Evolutionary conservation across 2,797 vertebrate species (phyloP).

Genomic region (Enteromius thamalakanensis): DNA sequence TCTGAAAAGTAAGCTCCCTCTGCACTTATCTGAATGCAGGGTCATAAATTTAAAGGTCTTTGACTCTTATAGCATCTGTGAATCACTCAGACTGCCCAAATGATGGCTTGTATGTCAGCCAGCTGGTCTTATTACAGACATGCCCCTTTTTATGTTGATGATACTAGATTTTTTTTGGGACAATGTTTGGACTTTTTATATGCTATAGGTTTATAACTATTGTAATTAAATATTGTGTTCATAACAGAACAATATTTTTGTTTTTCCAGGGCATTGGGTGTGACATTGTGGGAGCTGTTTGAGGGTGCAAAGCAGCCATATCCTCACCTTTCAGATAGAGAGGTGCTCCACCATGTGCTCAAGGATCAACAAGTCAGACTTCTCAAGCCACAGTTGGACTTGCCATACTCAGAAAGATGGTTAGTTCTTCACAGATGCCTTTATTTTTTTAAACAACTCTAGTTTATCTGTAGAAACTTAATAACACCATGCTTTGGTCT

Average conservation of each 20-base stretch:
- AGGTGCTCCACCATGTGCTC: conserved; percentile 93
- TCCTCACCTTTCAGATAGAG: conserved; percentile 87
- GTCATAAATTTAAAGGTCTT: conserved; percentile 22
- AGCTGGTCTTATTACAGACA: conserved; percentile 50
- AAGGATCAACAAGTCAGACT: conserved; percentile 92
- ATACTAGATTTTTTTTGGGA: neutral
- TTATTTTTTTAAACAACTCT: neutral
- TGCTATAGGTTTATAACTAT: neutral
- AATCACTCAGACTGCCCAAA: conserved; percentile 30
- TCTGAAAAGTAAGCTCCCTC: conserved; percentile 10
- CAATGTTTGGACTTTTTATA: neutral
- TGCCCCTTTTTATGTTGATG: neutral
- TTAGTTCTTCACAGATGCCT: conserved; percentile 64
- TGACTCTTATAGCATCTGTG: conserved; percentile 37
- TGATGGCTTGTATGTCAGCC: conserved; percentile 45
- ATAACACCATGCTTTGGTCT: conserved; percentile 31
- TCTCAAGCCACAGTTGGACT: conserved; percentile 89
- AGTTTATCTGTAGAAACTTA: neutral
- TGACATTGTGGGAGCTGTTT: conserved; percentile 90
- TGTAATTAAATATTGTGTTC: neutral
- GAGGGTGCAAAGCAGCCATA: conserved; percentile 88
- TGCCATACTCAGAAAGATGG: conserved; percentile 97
- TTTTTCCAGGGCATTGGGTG: conserved; percentile 88
- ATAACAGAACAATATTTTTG: conserved; percentile 10
- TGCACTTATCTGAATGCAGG: conserved; percentile 10